Conservation (phyloP, 2,797 vertebrate species). For the Coluber constrictor region DNA sequence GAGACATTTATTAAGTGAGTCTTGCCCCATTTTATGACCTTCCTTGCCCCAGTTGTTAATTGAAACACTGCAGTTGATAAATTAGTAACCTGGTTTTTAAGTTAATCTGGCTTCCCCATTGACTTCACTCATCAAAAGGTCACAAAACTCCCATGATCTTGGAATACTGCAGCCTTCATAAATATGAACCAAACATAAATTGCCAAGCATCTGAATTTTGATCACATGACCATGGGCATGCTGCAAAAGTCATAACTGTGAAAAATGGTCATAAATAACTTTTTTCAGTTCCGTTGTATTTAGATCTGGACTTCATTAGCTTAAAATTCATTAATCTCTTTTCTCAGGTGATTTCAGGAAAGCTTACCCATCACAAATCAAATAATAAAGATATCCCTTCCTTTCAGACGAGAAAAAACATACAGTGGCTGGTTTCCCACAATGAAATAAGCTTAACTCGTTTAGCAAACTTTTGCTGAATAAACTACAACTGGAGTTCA, state of each 20-base stretch:
- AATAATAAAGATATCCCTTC: neutral
- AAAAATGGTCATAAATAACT: neutral
- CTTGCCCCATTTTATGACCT: neutral
- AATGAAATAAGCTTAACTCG: neutral
- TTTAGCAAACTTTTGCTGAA: neutral
- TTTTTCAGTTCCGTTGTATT: neutral
- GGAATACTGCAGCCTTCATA: neutral
- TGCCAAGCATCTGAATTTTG: neutral
- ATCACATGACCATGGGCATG: neutral
- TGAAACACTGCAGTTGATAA: no score
- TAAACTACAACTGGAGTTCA: neutral
- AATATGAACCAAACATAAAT: neutral
- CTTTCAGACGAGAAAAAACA: neutral
- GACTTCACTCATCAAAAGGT: no score
- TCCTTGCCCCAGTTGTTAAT: no score
- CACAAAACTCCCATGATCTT: no score
- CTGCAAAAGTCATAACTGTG: neutral
- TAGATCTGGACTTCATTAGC: neutral
- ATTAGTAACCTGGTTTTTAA: no score
- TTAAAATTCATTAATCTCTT: neutral
- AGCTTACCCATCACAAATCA: neutral
- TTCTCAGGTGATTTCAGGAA: neutral
- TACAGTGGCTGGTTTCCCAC: neutral
- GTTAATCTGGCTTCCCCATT: no score
- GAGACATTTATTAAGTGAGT: neutral